Percentiles rank a stretch among this genome's conserved stretches.
phyloP scores from a whole-genome alignment of 1,140 invertebrate species.

The Himalopsyche phryganea region DNA sequence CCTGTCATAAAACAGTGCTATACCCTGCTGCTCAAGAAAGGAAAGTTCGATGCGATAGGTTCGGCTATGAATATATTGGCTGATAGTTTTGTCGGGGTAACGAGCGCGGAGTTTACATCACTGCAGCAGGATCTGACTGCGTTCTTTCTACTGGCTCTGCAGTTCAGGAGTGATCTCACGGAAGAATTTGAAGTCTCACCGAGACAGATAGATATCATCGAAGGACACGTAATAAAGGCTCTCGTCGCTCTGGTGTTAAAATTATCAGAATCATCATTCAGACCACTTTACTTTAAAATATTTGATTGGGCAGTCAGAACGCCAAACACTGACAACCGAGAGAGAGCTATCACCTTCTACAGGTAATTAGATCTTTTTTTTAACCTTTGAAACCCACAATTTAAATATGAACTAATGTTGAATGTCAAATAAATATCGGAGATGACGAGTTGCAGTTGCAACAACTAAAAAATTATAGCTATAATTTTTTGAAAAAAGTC shows the following conservation, averaged over 20 bases:
- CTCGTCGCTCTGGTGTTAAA: constrained; percentile 78
- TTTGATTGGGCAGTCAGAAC: constrained; percentile 77
- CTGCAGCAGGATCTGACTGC: constrained; percentile 64
- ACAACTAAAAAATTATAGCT: neutral
- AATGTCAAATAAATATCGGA: no score
- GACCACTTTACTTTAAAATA: constrained; percentile 81
- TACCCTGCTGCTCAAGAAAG: constrained; percentile 56
- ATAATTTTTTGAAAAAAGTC: no score
- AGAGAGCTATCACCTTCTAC: constrained; percentile 74
- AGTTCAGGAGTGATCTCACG: constrained; percentile 57
- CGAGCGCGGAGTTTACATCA: constrained; percentile 58
- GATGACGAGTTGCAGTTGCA: no score
- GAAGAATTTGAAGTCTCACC: constrained; percentile 41
- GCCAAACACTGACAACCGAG: constrained; percentile 55
- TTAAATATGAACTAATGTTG: no score
- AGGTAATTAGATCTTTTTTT: constrained; percentile 49
- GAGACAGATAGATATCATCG: constrained; percentile 50
- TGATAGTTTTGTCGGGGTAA: constrained; percentile 63
- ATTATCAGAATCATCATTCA: constrained; percentile 82
- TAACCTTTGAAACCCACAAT: no score
- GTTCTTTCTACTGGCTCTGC: constrained; percentile 73
- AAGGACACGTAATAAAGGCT: constrained; percentile 70
- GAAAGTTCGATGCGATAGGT: constrained; percentile 59
- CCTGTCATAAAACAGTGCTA: constrained; percentile 69
- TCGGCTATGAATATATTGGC: constrained; percentile 71